Evolutionary conservation across 1,140 invertebrate genomes (phyloP).

Genomic region (Zaprionus capensis): DNA sequence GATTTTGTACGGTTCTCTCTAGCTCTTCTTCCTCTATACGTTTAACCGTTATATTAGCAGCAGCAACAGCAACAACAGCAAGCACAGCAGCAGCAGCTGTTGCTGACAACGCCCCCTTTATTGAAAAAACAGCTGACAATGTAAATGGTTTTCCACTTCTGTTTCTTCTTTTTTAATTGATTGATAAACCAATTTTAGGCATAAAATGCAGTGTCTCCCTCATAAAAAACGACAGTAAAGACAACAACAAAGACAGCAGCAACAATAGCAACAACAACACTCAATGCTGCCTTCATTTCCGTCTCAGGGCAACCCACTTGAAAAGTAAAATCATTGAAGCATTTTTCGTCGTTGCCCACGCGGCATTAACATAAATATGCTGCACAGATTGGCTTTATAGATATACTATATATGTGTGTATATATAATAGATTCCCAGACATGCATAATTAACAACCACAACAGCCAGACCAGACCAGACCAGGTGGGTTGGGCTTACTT

Average conservation of each 20-base stretch:
- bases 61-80: slow-evolving; percentile 15
- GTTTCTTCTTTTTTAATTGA: slow-evolving; percentile 52
- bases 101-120: not conserved
- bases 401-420: slow-evolving; percentile 24
- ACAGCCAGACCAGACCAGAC: slow-evolving; percentile 4
- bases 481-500: slow-evolving; percentile 26
- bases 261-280: not conserved
- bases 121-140: slow-evolving; percentile 23
- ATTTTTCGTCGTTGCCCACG: slow-evolving; percentile 44
- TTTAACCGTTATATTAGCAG: slow-evolving; percentile 39
- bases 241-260: not conserved
- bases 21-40: slow-evolving; percentile 6
- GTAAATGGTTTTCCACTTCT: slow-evolving; percentile 29
- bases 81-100: slow-evolving; percentile 8
- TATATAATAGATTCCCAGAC: slow-evolving; percentile 40
- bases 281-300: slow-evolving; percentile 40
- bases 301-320: slow-evolving; percentile 43
- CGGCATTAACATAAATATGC: slow-evolving; percentile 74
- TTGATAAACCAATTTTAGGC: slow-evolving; percentile 64
- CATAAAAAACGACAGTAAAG: slow-evolving; percentile 1
- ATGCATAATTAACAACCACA: slow-evolving; percentile 45
- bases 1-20: slow-evolving; percentile 11
- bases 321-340: slow-evolving; percentile 47
- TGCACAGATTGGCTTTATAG: slow-evolving; percentile 57
- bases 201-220: not conserved